Evolutionary conservation across 2,888 invertebrate genomes (phyloP).

Genomic region (Laothoe populi): DNA sequence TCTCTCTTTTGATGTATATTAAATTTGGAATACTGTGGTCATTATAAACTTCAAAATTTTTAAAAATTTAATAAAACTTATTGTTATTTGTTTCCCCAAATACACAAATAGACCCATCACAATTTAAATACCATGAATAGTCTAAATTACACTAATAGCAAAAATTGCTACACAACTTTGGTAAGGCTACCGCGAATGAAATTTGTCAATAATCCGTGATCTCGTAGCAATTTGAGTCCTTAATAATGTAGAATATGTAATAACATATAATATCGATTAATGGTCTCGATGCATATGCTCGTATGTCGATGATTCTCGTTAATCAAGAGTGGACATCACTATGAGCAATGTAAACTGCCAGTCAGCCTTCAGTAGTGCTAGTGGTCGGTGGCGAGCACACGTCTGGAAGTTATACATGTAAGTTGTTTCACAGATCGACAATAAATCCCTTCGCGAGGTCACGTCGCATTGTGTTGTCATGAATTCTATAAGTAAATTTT

Average conservation of each 20-base stretch:
- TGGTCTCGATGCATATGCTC: background rate
- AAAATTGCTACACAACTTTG: conserved; percentile 4
- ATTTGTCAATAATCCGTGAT: conserved; percentile 13
- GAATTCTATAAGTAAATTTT: background rate
- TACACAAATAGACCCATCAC: background rate
- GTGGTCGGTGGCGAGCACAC: conserved; percentile 50
- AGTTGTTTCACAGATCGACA: conserved; percentile 38
- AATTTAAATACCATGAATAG: background rate
- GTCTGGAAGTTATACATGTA: conserved; percentile 47
- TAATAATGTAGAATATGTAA: background rate
- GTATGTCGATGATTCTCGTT: conserved; percentile 16
- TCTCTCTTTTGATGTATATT: background rate
- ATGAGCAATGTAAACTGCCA: conserved; percentile 33
- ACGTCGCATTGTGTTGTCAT: conserved; percentile 3
- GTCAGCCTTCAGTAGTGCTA: conserved; percentile 46
- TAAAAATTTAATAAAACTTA: no score
- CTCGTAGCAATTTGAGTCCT: background rate
- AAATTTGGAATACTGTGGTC: no score
- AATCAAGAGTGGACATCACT: conserved; percentile 38
- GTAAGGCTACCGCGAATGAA: background rate
- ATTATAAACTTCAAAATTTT: background rate
- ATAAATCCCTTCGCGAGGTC: conserved; percentile 10
- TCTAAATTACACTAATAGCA: background rate
- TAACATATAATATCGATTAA: background rate
- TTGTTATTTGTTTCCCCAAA: no score